Evolutionary conservation across 2,888 invertebrate species (phyloP).

Genomic region (Calliphora vomitoria): DNA sequence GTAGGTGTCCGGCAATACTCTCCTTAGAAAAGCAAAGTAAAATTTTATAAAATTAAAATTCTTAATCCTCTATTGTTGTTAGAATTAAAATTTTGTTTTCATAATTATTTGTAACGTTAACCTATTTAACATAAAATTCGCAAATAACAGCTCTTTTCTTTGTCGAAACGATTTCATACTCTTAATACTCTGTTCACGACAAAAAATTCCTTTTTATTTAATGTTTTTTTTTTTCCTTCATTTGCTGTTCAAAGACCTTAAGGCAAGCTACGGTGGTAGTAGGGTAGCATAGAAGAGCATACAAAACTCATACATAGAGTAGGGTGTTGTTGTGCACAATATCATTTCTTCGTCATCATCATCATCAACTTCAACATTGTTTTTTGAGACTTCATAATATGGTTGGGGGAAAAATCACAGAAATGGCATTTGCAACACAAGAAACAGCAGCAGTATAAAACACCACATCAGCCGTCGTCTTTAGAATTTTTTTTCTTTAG

Average conservation of each 20-base stretch:
- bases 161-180: slow-evolving; percentile 14
- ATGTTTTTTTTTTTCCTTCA: slow-evolving; percentile 28
- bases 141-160: too few species aligned
- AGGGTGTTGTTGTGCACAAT: slow-evolving; percentile 67
- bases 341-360: slow-evolving; percentile 61
- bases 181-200: slow-evolving; percentile 43
- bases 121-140: too few species aligned
- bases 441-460: slow-evolving; percentile 33
- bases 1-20: too few species aligned
- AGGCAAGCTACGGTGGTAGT: slow-evolving; percentile 54
- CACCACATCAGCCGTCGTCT: slow-evolving; percentile 14
- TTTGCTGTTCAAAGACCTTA: slow-evolving; percentile 46
- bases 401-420: slow-evolving; percentile 69
- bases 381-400: slow-evolving; percentile 39
- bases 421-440: slow-evolving; percentile 66
- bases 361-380: slow-evolving; percentile 9
- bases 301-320: slow-evolving; percentile 52
- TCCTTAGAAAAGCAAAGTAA: too few species aligned
- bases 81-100: too few species aligned
- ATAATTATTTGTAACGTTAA: too few species aligned
- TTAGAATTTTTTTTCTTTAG: slow-evolving; percentile 20
- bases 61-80: too few species aligned
- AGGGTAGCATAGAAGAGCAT: slow-evolving; percentile 52
- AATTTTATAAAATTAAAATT: too few species aligned
- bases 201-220: slow-evolving; percentile 32